A percentile compares a stretch with the other conserved stretches of the same genome.
Conservation (phyloP, 1,140 invertebrate genomes). For the Phthorimaea operculella region DNA sequence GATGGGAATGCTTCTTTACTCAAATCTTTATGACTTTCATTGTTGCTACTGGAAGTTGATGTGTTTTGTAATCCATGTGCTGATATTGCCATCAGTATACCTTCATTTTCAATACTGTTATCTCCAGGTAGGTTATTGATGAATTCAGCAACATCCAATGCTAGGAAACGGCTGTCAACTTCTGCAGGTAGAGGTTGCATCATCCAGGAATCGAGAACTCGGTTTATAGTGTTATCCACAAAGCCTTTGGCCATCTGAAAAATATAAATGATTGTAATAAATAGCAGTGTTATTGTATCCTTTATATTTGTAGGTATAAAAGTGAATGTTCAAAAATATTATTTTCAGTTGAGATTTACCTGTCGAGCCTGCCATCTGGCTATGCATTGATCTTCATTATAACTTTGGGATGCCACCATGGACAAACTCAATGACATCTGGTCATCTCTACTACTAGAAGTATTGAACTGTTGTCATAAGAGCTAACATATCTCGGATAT, state of each 20-base stretch:
- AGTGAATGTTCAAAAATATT: too few species aligned
- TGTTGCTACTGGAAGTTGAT: slow-evolving; percentile 27
- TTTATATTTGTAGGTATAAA: not conserved
- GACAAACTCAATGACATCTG: slow-evolving; percentile 23
- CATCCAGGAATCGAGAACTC: slow-evolving; percentile 73
- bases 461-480: slow-evolving; percentile 29
- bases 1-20: slow-evolving; percentile 21
- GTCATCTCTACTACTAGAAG: slow-evolving; percentile 20
- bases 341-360: slow-evolving; percentile 29
- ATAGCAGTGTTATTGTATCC: too few species aligned
- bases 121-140: slow-evolving; percentile 67
- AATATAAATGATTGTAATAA: too few species aligned
- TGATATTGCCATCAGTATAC: slow-evolving; percentile 73
- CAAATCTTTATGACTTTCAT: slow-evolving; percentile 7
- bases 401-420: slow-evolving; percentile 26
- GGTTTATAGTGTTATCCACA: slow-evolving; percentile 79
- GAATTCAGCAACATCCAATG: slow-evolving; percentile 66
- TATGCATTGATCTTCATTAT: slow-evolving; percentile 66
- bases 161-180: slow-evolving; percentile 43
- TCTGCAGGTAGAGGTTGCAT: slow-evolving; percentile 56
- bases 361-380: slow-evolving; percentile 76
- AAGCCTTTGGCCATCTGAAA: slow-evolving; percentile 73
- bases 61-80: slow-evolving; percentile 70
- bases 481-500: slow-evolving; percentile 49
- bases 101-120: slow-evolving; percentile 73